Evolutionary conservation across 2,888 invertebrate species (phyloP).

Genomic region (Caradrina kadenii): DNA sequence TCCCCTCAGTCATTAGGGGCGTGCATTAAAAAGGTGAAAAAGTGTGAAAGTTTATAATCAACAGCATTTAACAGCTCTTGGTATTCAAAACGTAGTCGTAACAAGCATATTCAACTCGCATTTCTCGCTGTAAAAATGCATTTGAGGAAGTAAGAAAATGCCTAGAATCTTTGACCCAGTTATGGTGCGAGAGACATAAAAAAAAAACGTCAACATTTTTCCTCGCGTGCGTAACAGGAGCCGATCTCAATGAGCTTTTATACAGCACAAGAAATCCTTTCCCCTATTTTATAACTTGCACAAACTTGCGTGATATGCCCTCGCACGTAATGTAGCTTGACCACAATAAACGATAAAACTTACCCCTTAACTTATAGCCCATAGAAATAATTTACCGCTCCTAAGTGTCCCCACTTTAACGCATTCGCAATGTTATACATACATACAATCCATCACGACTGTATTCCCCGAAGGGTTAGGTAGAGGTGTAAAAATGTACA

Average conservation of each 20-base stretch:
- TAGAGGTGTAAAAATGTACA: too few relatives aligned
- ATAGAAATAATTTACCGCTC: conserved; percentile 66
- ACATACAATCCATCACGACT: too few relatives aligned
- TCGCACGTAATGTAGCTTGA: conserved; percentile 76
- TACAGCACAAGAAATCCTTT: conserved; percentile 60
- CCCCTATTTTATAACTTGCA: conserved; percentile 72
- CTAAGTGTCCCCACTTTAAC: conserved; percentile 64
- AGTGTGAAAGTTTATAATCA: conserved; percentile 8
- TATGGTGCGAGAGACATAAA: conserved; percentile 52
- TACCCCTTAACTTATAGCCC: conserved; percentile 48
- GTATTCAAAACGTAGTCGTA: conserved; percentile 45
- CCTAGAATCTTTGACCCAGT: conserved; percentile 69
- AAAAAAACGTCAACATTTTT: conserved; percentile 59
- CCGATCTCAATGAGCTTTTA: conserved; percentile 65
- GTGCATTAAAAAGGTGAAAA: conserved; percentile 4
- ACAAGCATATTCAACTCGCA: conserved; percentile 46
- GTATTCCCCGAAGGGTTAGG: too few relatives aligned
- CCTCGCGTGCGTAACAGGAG: conserved; percentile 73
- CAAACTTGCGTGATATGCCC: conserved; percentile 71
- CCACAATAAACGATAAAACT: conserved; percentile 72
- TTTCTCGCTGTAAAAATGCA: conserved; percentile 62
- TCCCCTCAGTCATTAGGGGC: conserved; percentile 10
- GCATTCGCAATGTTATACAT: conserved; percentile 57
- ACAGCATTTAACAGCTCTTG: conserved; percentile 16
- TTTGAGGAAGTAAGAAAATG: conserved; percentile 63